A percentile compares a stretch with the other conserved stretches of the same genome.
Conservation (phyloP, 2,113 vertebrate species). For the Gymnobelideus leadbeateri region DNA sequence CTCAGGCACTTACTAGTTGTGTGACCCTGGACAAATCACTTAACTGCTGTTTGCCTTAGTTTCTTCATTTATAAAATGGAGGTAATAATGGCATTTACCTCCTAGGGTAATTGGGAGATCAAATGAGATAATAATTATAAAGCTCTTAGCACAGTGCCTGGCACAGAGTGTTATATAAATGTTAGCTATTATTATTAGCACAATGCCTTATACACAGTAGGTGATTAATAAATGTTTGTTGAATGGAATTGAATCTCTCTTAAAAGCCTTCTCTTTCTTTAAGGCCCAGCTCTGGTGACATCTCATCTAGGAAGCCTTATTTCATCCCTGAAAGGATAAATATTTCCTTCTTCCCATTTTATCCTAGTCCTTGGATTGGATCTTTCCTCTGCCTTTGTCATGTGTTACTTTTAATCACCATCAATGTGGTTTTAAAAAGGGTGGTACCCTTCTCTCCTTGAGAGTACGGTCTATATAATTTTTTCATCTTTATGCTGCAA, state of each 20-base stretch:
- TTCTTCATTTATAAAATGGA: no score
- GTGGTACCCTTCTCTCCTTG: not conserved
- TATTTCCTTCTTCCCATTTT: not conserved
- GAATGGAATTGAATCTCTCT: not conserved
- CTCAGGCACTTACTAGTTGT: no score
- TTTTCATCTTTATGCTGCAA: not conserved
- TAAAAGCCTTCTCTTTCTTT: no score
- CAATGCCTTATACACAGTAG: not conserved
- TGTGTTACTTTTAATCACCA: not conserved
- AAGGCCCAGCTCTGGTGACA: not conserved
- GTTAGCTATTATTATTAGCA: not conserved
- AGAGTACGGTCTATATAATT: not conserved
- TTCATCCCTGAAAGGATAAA: not conserved
- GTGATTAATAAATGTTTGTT: not conserved
- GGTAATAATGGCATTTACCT: no score
- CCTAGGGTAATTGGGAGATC: no score
- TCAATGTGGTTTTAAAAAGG: not conserved
- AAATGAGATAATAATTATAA: no score
- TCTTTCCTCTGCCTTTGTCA: not conserved
- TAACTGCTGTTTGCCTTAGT: no score
- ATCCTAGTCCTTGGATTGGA: not conserved
- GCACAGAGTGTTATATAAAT: not conserved
- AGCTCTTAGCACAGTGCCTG: not conserved
- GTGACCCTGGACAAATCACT: no score
- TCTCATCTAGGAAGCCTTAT: not conserved